These are phyloP conservation scores for Notospermus geniculatus DNA, from an alignment of 1,140 invertebrate species.

Conservation along the genomic window DNA sequence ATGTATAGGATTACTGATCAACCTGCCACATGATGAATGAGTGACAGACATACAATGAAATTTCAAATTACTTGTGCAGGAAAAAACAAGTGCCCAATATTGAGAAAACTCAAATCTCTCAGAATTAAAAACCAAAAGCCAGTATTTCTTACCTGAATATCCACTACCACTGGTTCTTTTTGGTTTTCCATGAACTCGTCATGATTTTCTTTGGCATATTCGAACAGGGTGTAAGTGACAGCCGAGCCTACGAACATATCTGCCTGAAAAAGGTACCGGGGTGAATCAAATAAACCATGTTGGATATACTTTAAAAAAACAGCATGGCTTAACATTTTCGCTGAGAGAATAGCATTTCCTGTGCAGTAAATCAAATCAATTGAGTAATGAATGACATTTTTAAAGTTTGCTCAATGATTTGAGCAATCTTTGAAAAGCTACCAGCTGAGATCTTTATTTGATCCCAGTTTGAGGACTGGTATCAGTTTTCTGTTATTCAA, in stretches of 20 bases:
- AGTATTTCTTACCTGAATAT: conserved; percentile 22
- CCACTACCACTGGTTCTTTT: conserved; percentile 58
- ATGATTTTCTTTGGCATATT: conserved; percentile 83
- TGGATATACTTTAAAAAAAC: not conserved
- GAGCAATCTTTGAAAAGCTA: too few species aligned
- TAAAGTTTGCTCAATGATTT: too few species aligned
- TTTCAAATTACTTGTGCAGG: not conserved
- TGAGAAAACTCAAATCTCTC: not conserved
- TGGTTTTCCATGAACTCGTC: conserved; percentile 70
- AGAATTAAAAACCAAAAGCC: not conserved
- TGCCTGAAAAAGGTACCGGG: too few species aligned
- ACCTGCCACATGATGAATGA: too few species aligned
- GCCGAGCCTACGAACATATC: conserved; percentile 78
- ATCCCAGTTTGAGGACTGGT: too few species aligned
- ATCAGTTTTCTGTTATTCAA: too few species aligned
- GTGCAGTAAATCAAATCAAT: not conserved
- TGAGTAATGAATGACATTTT: not conserved
- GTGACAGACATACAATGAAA: too few species aligned
- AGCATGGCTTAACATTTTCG: not conserved
- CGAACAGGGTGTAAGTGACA: conserved; percentile 93
- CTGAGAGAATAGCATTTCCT: not conserved
- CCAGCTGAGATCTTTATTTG: too few species aligned
- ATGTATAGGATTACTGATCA: too few species aligned
- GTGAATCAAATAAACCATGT: conserved; percentile 10
- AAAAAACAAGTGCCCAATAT: not conserved